A percentile compares a stretch with the other conserved stretches of the same genome.
Evolutionary conservation across 2,888 invertebrate genomes (phyloP).

Genomic region (Rhorus exstirpatorius): DNA sequence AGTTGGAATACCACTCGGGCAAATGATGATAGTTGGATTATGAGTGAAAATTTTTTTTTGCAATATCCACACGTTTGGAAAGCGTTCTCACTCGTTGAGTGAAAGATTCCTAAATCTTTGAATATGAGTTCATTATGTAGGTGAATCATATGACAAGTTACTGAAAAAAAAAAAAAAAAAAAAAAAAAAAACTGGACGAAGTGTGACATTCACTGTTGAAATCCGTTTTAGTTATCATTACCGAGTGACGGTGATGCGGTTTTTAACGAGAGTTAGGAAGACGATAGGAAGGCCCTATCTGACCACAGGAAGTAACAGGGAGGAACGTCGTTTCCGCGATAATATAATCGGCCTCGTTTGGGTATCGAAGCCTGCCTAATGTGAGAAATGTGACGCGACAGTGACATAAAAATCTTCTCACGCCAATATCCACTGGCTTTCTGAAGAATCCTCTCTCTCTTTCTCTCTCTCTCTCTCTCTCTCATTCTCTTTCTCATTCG

Average conservation of each 20-base stretch:
- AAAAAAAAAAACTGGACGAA: too few species aligned
- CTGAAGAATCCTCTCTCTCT: not conserved
- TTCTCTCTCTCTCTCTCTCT: not conserved
- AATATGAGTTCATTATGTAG: too few species aligned
- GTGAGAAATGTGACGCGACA: constrained; percentile 63
- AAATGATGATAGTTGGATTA: too few species aligned
- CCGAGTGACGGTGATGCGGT: constrained; percentile 14
- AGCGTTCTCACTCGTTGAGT: too few species aligned
- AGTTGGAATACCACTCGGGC: too few species aligned
- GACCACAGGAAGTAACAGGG: constrained; percentile 71
- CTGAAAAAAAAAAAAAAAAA: not conserved
- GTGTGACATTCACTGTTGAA: not conserved
- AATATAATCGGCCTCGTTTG: constrained; percentile 34
- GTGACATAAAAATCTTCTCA: constrained; percentile 63
- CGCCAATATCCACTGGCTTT: constrained; percentile 32
- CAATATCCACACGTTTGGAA: too few species aligned
- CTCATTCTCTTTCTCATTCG: not conserved
- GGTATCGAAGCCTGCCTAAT: constrained; percentile 56
- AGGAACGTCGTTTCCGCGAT: constrained; percentile 62
- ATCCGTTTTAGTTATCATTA: constrained; percentile 1
- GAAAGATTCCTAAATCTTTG: too few species aligned
- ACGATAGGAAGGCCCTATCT: constrained; percentile 57
- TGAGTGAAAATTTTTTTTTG: too few species aligned
- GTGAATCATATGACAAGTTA: not conserved
- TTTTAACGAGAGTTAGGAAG: constrained; percentile 19